A percentile compares a stretch with the other conserved stretches of the same genome.
Evolutionary conservation across 1,140 invertebrate genomes (phyloP).

Genomic region (Streblospio benedicti): DNA sequence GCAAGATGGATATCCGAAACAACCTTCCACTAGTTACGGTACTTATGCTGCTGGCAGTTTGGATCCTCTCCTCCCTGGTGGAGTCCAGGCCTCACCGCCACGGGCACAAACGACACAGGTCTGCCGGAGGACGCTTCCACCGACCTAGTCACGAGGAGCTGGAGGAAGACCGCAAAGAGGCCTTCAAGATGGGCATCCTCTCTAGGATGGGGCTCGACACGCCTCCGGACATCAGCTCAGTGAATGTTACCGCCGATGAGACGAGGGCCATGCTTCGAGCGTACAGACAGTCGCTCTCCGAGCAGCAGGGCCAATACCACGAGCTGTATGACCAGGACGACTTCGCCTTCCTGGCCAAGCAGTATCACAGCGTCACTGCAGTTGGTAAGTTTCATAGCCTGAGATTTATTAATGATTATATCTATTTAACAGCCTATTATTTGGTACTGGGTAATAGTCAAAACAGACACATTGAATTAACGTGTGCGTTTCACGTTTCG

Average conservation of each 20-base stretch:
- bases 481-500: not conserved
- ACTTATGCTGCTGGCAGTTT: too few relatives aligned
- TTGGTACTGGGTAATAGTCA: not conserved
- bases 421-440: not conserved
- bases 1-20: too few relatives aligned
- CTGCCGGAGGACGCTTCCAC: too few relatives aligned
- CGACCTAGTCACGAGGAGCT: conserved; percentile 10
- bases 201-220: not conserved
- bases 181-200: conserved; percentile 11
- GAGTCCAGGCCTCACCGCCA: too few relatives aligned
- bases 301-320: conserved; percentile 5
- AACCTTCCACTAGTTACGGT: too few relatives aligned
- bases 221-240: conserved; percentile 4
- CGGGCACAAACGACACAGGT: too few relatives aligned
- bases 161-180: conserved; percentile 9
- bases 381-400: conserved; percentile 10
- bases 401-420: too few relatives aligned
- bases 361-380: conserved; percentile 16
- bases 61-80: too few relatives aligned
- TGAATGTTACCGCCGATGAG: conserved; percentile 17
- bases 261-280: conserved; percentile 11
- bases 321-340: conserved; percentile 14
- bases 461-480: not conserved
- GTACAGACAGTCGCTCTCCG: conserved; percentile 14
- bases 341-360: conserved; percentile 11